Evolutionary conservation across 2,888 invertebrate genomes (phyloP).

Genomic region (Acanthopleura granulata): DNA sequence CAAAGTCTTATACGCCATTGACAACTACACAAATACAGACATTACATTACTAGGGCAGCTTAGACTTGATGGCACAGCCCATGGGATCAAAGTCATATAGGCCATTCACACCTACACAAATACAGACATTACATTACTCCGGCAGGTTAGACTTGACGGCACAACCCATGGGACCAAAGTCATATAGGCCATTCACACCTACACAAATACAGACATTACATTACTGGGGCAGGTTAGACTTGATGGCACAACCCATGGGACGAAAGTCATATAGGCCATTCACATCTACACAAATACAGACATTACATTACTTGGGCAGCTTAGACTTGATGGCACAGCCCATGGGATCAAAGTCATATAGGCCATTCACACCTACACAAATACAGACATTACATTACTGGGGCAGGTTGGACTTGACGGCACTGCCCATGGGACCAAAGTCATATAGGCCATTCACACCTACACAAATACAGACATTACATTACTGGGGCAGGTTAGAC

Average conservation of each 20-base stretch:
- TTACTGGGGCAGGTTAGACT: slow-evolving; percentile 78
- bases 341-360: slow-evolving; percentile 99
- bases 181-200: slow-evolving; percentile 86
- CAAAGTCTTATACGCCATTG: slow-evolving; percentile 94
- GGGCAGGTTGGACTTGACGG: slow-evolving; percentile 94
- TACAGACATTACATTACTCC: slow-evolving; percentile 66
- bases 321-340: slow-evolving; percentile 98
- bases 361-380: slow-evolving; percentile 76
- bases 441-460: slow-evolving; percentile 88
- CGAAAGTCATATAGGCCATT: slow-evolving; percentile 96
- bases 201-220: too few species aligned
- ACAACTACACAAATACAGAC: slow-evolving; percentile 68
- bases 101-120: slow-evolving; percentile 74
- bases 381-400: slow-evolving; percentile 66
- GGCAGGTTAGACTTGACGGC: slow-evolving; percentile 96
- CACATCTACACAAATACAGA: slow-evolving; percentile 68
- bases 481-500: slow-evolving; percentile 85
- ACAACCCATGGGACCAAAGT: slow-evolving; percentile 99
- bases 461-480: slow-evolving; percentile 39
- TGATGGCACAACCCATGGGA: slow-evolving; percentile 99
- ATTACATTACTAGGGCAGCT: slow-evolving; percentile 79
- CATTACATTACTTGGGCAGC: slow-evolving; percentile 76
- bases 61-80: slow-evolving; percentile 98
- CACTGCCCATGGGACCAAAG: slow-evolving; percentile 99
- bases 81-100: slow-evolving; percentile 99